Conservation (phyloP, 2,113 vertebrate genomes). For the Phyllostomus hastatus region DNA sequence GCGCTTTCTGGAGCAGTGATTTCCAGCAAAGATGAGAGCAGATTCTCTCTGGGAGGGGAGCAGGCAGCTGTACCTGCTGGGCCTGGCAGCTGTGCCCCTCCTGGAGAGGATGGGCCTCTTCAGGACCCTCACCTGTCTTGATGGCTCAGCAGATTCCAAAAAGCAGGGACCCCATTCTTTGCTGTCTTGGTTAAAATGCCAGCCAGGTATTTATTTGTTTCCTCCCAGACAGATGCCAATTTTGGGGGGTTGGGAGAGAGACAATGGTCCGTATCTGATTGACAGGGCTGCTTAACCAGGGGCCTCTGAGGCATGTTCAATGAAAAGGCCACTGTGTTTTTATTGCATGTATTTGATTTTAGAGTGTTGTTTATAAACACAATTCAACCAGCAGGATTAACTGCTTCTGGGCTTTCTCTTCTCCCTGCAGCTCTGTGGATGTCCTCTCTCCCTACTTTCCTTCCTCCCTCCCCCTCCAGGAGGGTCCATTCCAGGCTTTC, state of each 20-base stretch:
- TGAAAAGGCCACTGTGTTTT: slow-evolving; percentile 77
- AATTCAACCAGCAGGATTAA: slow-evolving; percentile 69
- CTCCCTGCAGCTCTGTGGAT: neutral
- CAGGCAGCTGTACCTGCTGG: too few species aligned
- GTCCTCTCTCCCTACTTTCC: neutral
- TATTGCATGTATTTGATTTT: slow-evolving; percentile 76
- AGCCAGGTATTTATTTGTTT: slow-evolving; percentile 73
- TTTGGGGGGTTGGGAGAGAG: slow-evolving; percentile 32
- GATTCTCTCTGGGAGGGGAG: neutral
- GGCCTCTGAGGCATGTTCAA: slow-evolving; percentile 76
- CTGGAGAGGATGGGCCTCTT: neutral
- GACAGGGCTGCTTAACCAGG: slow-evolving; percentile 69
- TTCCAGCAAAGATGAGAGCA: neutral
- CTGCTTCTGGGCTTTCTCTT: slow-evolving; percentile 65
- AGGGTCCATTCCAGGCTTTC: neutral
- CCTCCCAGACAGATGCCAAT: slow-evolving; percentile 69
- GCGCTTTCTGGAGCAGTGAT: neutral
- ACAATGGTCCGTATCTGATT: slow-evolving; percentile 73
- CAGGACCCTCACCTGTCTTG: neutral
- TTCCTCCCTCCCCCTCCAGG: neutral
- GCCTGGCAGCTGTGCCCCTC: neutral
- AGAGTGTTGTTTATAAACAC: slow-evolving; percentile 66
- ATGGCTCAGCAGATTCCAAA: neutral
- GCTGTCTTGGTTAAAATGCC: slow-evolving; percentile 65
- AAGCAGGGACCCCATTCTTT: neutral